phyloP scores from a whole-genome alignment of 2,797 vertebrate species.

The Heterohyrax brucei region DNA sequence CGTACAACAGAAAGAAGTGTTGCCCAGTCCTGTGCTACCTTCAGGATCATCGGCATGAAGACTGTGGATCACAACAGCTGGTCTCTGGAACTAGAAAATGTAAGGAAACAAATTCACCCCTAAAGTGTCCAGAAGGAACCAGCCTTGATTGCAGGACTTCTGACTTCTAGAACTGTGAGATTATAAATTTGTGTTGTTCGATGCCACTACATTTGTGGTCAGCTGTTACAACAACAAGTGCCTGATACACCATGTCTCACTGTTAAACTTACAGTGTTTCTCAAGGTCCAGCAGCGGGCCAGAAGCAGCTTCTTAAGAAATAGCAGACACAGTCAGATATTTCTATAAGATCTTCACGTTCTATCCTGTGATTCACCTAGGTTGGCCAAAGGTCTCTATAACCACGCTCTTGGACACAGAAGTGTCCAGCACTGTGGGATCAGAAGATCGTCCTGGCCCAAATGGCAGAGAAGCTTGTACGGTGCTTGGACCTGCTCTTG shows the following conservation, averaged over 20 bases:
- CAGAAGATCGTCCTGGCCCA: fast-evolving
- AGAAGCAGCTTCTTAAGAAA: neutral
- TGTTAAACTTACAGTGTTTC: fast-evolving
- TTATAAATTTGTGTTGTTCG: neutral
- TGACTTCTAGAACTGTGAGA: neutral
- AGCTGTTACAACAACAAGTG: neutral
- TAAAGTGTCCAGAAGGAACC: neutral
- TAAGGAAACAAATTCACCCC: neutral
- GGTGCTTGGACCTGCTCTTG: fast-evolving
- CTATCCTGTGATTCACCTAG: fast-evolving
- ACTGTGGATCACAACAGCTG: too few species aligned
- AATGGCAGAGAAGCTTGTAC: fast-evolving
- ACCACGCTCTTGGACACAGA: fast-evolving
- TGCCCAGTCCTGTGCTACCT: too few species aligned
- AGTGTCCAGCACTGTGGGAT: fast-evolving
- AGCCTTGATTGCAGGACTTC: fast-evolving
- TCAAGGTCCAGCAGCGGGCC: too few species aligned
- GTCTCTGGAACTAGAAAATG: neutral
- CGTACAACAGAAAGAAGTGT: too few species aligned
- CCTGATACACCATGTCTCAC: fast-evolving
- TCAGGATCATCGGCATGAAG: too few species aligned
- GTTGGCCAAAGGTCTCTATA: neutral
- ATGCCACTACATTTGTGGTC: fast-evolving
- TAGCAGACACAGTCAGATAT: fast-evolving
- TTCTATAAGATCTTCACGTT: fast-evolving